Evolutionary conservation across 2,113 vertebrate species (phyloP), one percentile per base, ranked within the genome.

Genomic region (Stigmatopora nigra): DNA sequence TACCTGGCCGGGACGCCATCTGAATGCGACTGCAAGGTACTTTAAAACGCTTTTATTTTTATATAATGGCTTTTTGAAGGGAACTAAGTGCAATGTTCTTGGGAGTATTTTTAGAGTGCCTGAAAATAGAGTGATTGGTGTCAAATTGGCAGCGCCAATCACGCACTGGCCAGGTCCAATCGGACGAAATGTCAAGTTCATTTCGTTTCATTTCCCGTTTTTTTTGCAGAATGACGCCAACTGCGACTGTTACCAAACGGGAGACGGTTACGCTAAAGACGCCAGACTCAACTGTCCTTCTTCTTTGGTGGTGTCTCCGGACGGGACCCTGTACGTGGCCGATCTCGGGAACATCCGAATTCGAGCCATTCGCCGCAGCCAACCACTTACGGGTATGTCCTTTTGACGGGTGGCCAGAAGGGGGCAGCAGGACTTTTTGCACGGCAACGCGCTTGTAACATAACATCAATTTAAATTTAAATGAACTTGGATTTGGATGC

Each of bases 311-410:
- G 94, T 97, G 16, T 97, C 95, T 36, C 94, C 97, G 0, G 96
- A 99, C 14, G 96, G 95, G 9, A 98, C 95, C 0, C 87, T 99
- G 19, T 99, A 96, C 1, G 92, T 99, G 25, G 96, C 97, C 0
- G 97, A 99, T 65, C 87, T 99, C 51, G 96, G 97, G 41, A 99
- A 99, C 71, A 98, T 98, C 44, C 86, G 97, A 20, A 98, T 99
- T 77, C 91, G 97, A 45, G 94, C 97, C 0, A 92, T 99, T 41
- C 93, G 92, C 0, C 89, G 90, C 69, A 99, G 99, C 71, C 93
- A 89, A 41, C 96, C 95, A 10, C 84, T 89, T 7, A 70, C 94
- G 35, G 96, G 91, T 88, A 64, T 44, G 61, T 68, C 13, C 10
- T 35, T 7, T 59, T 2, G 19, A 3, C 15, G 25, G 52, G 12